Evolutionary conservation across 2,797 vertebrate species (phyloP).

Genomic region (Otolemur crassicaudatus): DNA sequence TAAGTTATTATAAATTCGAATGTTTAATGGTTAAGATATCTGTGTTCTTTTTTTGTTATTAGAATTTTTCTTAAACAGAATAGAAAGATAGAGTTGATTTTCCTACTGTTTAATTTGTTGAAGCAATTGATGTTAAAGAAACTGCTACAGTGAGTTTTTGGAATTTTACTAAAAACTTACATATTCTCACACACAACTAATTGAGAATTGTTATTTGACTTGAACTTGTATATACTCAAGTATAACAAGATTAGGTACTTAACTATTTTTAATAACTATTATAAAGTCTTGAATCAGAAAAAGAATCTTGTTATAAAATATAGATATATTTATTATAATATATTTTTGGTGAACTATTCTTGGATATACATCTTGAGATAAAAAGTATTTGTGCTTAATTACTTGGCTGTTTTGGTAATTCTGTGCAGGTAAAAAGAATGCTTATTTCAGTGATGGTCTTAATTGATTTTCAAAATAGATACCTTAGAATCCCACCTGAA

Average conservation of each 20-base stretch:
- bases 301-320: not conserved
- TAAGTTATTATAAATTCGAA: not conserved
- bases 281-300: not conserved
- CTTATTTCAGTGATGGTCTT: not conserved
- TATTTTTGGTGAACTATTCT: conserved; percentile 44
- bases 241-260: not conserved
- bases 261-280: conserved; percentile 22
- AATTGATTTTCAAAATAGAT: conserved; percentile 42
- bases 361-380: conserved; percentile 1
- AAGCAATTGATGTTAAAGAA: conserved; percentile 33
- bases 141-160: conserved; percentile 19
- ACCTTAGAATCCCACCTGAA: conserved; percentile 10
- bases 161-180: not conserved
- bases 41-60: not conserved
- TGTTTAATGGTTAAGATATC: not conserved
- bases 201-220: conserved; percentile 49
- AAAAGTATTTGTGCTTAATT: not conserved
- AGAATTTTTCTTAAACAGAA: conserved; percentile 3
- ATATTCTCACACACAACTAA: not conserved
- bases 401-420: conserved; percentile 24
- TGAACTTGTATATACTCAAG: not conserved
- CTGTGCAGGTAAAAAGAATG: not conserved
- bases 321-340: not conserved
- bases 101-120: conserved; percentile 48
- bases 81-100: conserved; percentile 30